Conservation (phyloP, 2,113 vertebrate species). For the Oenanthe oenanthe region DNA sequence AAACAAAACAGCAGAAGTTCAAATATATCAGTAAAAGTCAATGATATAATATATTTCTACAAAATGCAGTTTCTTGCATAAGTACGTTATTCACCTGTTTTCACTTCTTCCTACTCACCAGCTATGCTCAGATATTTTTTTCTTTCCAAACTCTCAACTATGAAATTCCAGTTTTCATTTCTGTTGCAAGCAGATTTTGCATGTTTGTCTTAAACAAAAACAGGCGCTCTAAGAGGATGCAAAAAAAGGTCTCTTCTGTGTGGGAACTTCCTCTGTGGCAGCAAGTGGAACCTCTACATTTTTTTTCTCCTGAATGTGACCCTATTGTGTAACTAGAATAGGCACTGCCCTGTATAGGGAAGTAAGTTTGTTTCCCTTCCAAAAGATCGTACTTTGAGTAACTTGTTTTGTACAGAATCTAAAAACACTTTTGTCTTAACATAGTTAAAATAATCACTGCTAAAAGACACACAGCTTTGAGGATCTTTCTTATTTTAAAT, state of each 20-base stretch:
- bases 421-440: neutral
- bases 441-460: neutral
- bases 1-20: neutral
- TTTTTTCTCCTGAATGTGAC: neutral
- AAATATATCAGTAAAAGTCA: neutral
- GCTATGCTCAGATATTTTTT: neutral
- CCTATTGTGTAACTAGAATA: constrained; percentile 15
- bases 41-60: neutral
- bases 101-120: neutral
- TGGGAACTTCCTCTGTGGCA: constrained; percentile 16
- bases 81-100: neutral
- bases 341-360: constrained; percentile 8
- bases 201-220: neutral
- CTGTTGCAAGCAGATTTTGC: neutral
- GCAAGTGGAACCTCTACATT: constrained; percentile 31
- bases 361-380: constrained; percentile 32
- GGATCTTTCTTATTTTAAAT: neutral
- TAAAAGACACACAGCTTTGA: neutral
- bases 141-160: neutral
- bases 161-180: neutral
- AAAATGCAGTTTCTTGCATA: neutral
- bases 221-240: neutral
- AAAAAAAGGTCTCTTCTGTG: neutral
- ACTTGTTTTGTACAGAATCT: neutral
- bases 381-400: neutral